Percentiles rank a stretch among this genome's conserved stretches.
Conservation (phyloP, 2,888 invertebrate genomes). For the Alloscopus bannaensis region DNA sequence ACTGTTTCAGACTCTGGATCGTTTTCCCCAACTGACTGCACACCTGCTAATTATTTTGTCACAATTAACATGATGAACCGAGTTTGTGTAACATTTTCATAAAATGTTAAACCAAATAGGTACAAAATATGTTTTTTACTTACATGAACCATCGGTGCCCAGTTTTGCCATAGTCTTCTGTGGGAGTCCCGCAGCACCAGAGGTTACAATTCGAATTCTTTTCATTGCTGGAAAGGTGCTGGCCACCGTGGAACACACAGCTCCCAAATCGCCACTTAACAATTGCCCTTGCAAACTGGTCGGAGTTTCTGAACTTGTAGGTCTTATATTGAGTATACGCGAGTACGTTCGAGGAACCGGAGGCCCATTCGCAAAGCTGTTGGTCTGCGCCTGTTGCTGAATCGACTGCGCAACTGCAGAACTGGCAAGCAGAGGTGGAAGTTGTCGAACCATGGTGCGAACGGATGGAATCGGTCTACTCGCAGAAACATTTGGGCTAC, state of each 20-base stretch:
- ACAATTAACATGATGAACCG: too few relatives aligned
- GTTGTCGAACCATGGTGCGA: slow-evolving; percentile 26
- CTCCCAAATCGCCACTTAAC: slow-evolving; percentile 12
- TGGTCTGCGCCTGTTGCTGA: background rate
- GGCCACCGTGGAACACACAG: slow-evolving; percentile 30
- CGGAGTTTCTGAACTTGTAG: slow-evolving; percentile 1
- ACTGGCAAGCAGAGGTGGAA: background rate
- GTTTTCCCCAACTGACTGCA: background rate
- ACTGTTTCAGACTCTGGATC: slow-evolving; percentile 48
- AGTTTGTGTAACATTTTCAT: background rate
- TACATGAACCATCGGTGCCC: slow-evolving; percentile 3
- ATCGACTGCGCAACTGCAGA: background rate
- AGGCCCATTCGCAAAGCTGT: background rate
- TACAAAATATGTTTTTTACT: background rate
- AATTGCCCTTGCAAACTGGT: slow-evolving; percentile 23
- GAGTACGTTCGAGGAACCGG: slow-evolving; percentile 6
- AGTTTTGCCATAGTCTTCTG: background rate
- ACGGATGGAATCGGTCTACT: background rate
- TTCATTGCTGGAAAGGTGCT: slow-evolving; percentile 32
- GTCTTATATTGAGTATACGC: slow-evolving; percentile 27
- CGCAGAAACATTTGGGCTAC: background rate
- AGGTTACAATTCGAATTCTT: slow-evolving; percentile 38
- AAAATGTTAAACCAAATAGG: background rate
- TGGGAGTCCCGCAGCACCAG: background rate
- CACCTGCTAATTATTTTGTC: slow-evolving; percentile 10